phyloP scores from a whole-genome alignment of 2,888 invertebrate species.

The Brenthis daphne region DNA sequence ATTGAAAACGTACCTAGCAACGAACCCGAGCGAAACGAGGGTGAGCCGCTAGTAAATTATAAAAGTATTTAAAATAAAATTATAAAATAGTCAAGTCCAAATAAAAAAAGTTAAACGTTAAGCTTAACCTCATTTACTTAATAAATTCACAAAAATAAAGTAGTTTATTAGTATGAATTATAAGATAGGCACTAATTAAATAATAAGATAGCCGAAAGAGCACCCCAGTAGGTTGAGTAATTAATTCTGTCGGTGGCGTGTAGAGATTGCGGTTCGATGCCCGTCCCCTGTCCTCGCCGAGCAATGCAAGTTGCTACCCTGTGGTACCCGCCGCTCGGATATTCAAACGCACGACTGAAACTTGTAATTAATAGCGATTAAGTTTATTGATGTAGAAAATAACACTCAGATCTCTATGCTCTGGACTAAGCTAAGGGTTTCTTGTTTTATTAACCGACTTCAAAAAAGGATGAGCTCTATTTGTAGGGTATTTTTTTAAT shows the following conservation, averaged over 20 bases:
- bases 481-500: too few species aligned
- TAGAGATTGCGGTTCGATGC: constrained; percentile 57
- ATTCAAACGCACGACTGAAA: constrained; percentile 44
- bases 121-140: neutral
- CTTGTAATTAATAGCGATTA: constrained; percentile 44
- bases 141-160: neutral
- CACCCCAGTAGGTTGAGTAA: constrained; percentile 45
- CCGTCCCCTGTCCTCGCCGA: constrained; percentile 49
- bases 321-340: constrained; percentile 34
- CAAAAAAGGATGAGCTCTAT: too few species aligned
- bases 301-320: constrained; percentile 25
- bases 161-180: neutral
- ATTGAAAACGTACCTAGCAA: too few species aligned
- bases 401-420: neutral
- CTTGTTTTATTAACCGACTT: too few species aligned
- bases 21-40: too few species aligned
- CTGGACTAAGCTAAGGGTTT: neutral
- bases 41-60: too few species aligned
- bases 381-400: constrained; percentile 42
- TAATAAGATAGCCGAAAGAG: constrained; percentile 28
- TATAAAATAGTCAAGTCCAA: neutral
- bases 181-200: constrained; percentile 21
- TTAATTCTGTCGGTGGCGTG: constrained; percentile 52
- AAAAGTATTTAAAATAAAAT: too few species aligned
- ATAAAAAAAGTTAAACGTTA: neutral